Conservation (phyloP, 2,888 invertebrate species). For the Phortica magna region DNA sequence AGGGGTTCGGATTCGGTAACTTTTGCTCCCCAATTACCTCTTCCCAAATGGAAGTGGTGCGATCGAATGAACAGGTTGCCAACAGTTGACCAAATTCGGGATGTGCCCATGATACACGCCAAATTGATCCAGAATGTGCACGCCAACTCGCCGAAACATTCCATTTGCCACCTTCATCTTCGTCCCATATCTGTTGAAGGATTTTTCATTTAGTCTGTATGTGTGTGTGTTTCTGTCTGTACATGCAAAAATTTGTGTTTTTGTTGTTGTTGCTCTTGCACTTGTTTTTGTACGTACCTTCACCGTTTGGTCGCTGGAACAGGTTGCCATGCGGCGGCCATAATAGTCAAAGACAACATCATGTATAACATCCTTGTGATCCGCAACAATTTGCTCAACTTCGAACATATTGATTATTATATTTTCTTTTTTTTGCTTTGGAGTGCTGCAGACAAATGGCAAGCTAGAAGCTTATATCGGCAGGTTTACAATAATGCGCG, state of each 20-base stretch:
- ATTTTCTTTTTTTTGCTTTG: too few species aligned
- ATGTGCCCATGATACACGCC: conserved; percentile 99
- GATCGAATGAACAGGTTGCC: conserved; percentile 98
- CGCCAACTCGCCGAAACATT: conserved; percentile 95
- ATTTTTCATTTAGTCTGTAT: background rate
- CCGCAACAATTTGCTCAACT: conserved; percentile 91
- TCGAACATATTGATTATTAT: conserved; percentile 82
- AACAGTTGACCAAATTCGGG: conserved; percentile 99
- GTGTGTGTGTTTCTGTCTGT: too few species aligned
- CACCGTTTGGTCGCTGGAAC: conserved; percentile 98
- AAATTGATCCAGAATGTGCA: conserved; percentile 98
- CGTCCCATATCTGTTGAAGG: conserved; percentile 93
- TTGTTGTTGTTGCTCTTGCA: too few species aligned
- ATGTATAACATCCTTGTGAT: conserved; percentile 98
- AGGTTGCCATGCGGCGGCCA: conserved; percentile 98
- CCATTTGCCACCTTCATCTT: conserved; percentile 93
- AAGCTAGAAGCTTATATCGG: too few species aligned
- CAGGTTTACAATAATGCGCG: too few species aligned
- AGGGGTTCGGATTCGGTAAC: conserved; percentile 58
- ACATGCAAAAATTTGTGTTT: background rate
- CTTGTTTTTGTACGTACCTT: conserved; percentile 82
- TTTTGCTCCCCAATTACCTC: conserved; percentile 90
- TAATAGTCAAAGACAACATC: conserved; percentile 99
- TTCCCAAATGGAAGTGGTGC: conserved; percentile 98
- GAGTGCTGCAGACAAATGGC: too few species aligned